Evolutionary conservation across 2,113 vertebrate genomes (phyloP).

Genomic region (Hippolais icterina): DNA sequence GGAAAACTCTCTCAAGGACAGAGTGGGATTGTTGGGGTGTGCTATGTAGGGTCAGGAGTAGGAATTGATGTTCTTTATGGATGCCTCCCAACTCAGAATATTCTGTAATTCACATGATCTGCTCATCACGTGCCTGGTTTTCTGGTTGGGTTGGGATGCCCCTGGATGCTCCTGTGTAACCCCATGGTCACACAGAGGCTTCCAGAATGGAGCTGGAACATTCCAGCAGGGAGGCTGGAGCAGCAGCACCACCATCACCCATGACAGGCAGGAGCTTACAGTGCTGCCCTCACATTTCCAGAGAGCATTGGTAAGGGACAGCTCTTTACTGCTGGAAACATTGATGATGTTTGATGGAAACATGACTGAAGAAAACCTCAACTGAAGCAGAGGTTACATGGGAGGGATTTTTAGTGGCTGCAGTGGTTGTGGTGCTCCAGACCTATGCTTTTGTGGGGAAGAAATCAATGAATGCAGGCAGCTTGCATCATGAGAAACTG

Average conservation of each 20-base stretch:
- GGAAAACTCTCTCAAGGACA: background rate
- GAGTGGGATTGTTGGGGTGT: background rate
- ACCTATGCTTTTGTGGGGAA: background rate
- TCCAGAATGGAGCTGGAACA: background rate
- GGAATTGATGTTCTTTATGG: background rate
- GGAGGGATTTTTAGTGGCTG: background rate
- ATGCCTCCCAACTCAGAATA: background rate
- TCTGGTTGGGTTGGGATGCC: background rate
- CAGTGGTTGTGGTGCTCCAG: background rate
- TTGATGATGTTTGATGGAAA: background rate
- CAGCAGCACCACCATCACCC: background rate
- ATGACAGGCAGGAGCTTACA: background rate
- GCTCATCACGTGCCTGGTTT: background rate
- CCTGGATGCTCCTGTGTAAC: background rate
- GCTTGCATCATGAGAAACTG: background rate
- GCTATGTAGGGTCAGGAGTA: background rate
- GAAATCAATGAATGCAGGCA: background rate
- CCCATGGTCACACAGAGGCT: accelerated
- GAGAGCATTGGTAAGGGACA: background rate
- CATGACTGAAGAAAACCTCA: background rate
- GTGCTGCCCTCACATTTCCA: background rate
- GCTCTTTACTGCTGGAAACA: background rate
- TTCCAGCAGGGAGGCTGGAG: background rate
- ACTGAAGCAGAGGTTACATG: background rate
- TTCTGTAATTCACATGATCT: background rate